These are phyloP conservation scores for Taeniopygia guttata DNA, from an alignment of 2,797 vertebrate species.

Conservation along the genomic window DNA sequence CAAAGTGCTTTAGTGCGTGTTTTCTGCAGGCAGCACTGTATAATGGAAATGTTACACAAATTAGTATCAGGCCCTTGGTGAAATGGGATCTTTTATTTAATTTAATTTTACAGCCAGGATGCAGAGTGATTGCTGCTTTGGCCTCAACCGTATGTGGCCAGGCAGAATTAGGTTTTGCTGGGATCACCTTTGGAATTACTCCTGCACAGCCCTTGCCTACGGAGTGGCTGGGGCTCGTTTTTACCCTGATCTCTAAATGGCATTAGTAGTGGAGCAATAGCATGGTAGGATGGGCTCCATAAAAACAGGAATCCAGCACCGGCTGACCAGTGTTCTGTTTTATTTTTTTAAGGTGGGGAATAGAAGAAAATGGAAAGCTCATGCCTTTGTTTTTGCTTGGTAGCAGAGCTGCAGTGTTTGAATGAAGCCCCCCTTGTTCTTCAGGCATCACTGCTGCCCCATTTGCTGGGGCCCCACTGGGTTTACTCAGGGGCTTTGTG, in stretches of 20 bases:
- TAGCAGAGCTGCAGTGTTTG: not conserved
- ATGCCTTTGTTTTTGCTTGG: slow-evolving; percentile 23
- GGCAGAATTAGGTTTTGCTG: slow-evolving; percentile 38
- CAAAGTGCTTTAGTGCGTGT: slow-evolving; percentile 7
- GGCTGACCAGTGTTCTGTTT: not conserved
- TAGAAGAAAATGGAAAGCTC: slow-evolving; percentile 32
- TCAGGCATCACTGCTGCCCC: rapidly evolving
- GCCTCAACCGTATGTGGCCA: slow-evolving; percentile 45
- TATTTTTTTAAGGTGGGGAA: not conserved
- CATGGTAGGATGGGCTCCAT: slow-evolving; percentile 41
- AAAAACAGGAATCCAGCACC: slow-evolving; percentile 27
- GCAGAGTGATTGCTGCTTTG: not conserved
- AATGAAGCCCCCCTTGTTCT: not conserved
- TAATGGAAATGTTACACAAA: slow-evolving; percentile 76
- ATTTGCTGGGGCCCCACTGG: not conserved
- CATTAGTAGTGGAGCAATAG: slow-evolving; percentile 60
- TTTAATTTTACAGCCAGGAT: slow-evolving; percentile 68
- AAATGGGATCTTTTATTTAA: slow-evolving; percentile 74
- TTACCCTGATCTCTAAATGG: slow-evolving; percentile 60
- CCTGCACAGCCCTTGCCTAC: not conserved
- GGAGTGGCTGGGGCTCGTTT: not conserved
- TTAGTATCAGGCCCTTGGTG: slow-evolving; percentile 71
- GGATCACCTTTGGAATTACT: slow-evolving; percentile 60
- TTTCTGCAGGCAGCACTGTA: slow-evolving; percentile 68
- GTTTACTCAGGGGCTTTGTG: not conserved